phyloP scores from a whole-genome alignment of 1,140 invertebrate species.

The Mycetomoellerius zeteki region DNA sequence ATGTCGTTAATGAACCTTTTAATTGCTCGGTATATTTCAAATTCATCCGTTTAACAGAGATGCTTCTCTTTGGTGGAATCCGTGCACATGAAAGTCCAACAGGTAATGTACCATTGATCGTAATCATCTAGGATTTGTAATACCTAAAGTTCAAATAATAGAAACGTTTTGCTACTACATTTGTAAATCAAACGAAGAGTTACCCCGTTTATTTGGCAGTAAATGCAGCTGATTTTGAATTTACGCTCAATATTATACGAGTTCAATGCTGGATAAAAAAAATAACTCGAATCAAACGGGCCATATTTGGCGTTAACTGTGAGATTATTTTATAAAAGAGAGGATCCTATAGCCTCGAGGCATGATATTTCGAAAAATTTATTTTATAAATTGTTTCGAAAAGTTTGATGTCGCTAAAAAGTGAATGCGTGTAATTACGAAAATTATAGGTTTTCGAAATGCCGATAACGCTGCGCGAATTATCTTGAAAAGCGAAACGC shows the following conservation, averaged over 20 bases:
- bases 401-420: not conserved
- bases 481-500: not conserved
- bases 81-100: too few species aligned
- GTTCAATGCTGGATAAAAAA: not conserved
- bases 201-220: too few species aligned
- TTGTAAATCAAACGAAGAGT: not conserved
- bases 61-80: not conserved
- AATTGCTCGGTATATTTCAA: constrained; percentile 31
- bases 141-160: not conserved
- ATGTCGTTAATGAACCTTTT: constrained; percentile 26
- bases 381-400: not conserved
- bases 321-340: not conserved
- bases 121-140: not conserved
- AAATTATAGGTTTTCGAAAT: not conserved
- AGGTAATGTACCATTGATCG: not conserved
- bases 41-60: not conserved
- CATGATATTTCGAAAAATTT: not conserved
- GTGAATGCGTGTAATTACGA: not conserved
- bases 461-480: not conserved
- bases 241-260: not conserved
- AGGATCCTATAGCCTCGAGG: too few species aligned
- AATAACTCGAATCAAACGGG: not conserved
- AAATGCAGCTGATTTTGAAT: not conserved
- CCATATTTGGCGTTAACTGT: constrained; percentile 2
- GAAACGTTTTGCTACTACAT: not conserved